Percentiles rank a stretch among this genome's conserved stretches.
phyloP scores from a whole-genome alignment of 2,888 invertebrate genomes.

The Dromius quadrimaculatus region DNA sequence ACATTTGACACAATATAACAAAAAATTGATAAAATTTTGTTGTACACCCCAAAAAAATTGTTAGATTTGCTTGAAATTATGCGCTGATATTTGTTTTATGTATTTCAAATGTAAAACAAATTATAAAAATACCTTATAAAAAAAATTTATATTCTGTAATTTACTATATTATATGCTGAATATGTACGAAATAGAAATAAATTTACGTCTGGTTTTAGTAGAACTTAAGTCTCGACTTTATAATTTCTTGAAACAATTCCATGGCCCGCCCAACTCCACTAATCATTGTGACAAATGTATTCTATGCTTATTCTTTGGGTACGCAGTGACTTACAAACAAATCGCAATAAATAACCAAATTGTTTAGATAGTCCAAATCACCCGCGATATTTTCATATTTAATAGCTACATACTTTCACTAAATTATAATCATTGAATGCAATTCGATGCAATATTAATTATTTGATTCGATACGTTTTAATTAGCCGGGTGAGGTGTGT shows the following conservation, averaged over 20 bases:
- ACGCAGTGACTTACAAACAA: slow-evolving; percentile 34
- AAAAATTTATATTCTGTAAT: not conserved
- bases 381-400: slow-evolving; percentile 12
- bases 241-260: slow-evolving; percentile 44
- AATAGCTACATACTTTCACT: too few species aligned
- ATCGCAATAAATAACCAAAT: slow-evolving; percentile 31
- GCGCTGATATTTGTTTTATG: not conserved
- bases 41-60: slow-evolving; percentile 5
- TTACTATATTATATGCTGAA: not conserved
- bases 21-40: slow-evolving; percentile 31
- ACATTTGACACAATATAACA: slow-evolving; percentile 30
- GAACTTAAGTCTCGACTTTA: slow-evolving; percentile 13
- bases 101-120: not conserved
- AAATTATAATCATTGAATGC: too few species aligned
- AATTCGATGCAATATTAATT: too few species aligned
- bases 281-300: slow-evolving; percentile 48
- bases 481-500: too few species aligned
- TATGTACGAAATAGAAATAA: slow-evolving; percentile 16
- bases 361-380: slow-evolving; percentile 23
- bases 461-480: too few species aligned
- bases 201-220: slow-evolving; percentile 30
- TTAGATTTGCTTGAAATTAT: slow-evolving; percentile 12
- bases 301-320: slow-evolving; percentile 22
- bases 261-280: slow-evolving; percentile 42
- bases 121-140: not conserved